phyloP scores from a whole-genome alignment of 1,140 invertebrate genomes.

The Drosophila melanica region DNA sequence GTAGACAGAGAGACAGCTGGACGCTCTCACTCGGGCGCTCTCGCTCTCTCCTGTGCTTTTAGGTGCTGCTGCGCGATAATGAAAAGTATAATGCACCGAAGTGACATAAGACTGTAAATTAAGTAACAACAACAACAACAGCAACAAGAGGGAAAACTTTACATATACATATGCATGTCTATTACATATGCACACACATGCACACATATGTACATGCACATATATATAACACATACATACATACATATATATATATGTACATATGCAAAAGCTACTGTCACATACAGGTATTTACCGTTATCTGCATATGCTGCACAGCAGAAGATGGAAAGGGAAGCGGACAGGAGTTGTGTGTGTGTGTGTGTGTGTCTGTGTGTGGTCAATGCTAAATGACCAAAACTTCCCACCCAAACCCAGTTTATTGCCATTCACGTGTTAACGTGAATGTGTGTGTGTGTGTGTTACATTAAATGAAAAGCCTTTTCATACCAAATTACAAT shows the following conservation, averaged over 20 bases:
- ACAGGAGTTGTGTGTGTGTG: constrained; percentile 7
- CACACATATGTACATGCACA: neutral
- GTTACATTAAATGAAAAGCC: constrained; percentile 70
- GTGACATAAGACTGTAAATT: constrained; percentile 83
- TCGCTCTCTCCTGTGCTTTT: constrained; percentile 22
- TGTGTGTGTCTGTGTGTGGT: constrained; percentile 41
- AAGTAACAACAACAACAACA: constrained; percentile 66
- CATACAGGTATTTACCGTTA: constrained; percentile 71
- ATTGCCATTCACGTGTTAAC: constrained; percentile 36
- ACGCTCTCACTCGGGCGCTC: constrained; percentile 5
- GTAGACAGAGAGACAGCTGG: constrained; percentile 8
- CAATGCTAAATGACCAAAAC: constrained; percentile 41
- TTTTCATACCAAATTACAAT: constrained; percentile 75
- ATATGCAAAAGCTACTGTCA: constrained; percentile 13
- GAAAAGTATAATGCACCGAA: constrained; percentile 82
- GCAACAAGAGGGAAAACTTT: constrained; percentile 1
- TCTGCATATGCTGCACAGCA: constrained; percentile 69
- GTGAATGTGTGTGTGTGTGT: constrained; percentile 46
- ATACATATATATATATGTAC: neutral
- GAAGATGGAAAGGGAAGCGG: neutral
- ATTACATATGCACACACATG: constrained; percentile 3
- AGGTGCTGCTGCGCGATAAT: constrained; percentile 72
- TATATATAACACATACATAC: neutral
- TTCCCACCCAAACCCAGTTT: constrained; percentile 5
- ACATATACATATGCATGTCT: constrained; percentile 27